Conservation (phyloP, 2,113 vertebrate species). For the Pedetes capensis region DNA sequence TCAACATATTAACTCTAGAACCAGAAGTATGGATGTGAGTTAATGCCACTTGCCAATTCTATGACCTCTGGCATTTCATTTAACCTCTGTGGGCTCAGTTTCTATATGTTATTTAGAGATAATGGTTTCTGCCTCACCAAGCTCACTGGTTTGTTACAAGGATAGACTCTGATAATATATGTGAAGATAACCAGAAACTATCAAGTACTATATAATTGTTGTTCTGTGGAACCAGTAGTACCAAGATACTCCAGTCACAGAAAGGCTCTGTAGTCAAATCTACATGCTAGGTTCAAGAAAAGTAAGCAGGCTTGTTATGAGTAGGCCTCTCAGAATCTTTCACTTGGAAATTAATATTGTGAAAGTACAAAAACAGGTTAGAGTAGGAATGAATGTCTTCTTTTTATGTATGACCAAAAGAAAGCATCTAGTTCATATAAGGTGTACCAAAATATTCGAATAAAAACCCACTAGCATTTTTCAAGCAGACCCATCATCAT, state of each 20-base stretch:
- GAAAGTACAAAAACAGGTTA: background rate
- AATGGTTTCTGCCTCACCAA: background rate
- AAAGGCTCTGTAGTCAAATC: background rate
- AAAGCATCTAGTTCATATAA: background rate
- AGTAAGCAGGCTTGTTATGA: background rate
- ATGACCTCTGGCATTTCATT: background rate
- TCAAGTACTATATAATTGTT: background rate
- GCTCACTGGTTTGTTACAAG: background rate
- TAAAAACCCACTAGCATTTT: background rate
- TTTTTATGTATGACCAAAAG: background rate
- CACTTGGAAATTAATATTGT: slow-evolving; percentile 3
- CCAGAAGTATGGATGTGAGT: background rate
- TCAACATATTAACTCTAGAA: too few species aligned
- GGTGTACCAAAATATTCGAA: background rate
- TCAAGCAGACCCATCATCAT: background rate
- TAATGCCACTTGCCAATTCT: background rate
- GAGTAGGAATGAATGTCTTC: background rate
- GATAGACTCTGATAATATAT: background rate
- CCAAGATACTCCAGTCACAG: background rate
- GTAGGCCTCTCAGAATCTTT: background rate
- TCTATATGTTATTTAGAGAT: background rate
- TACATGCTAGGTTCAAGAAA: background rate
- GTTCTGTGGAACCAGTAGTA: background rate
- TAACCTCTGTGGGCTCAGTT: background rate
- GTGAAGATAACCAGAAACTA: background rate